Conservation (phyloP, 2,113 vertebrate species). For the Oryzias woworae region DNA sequence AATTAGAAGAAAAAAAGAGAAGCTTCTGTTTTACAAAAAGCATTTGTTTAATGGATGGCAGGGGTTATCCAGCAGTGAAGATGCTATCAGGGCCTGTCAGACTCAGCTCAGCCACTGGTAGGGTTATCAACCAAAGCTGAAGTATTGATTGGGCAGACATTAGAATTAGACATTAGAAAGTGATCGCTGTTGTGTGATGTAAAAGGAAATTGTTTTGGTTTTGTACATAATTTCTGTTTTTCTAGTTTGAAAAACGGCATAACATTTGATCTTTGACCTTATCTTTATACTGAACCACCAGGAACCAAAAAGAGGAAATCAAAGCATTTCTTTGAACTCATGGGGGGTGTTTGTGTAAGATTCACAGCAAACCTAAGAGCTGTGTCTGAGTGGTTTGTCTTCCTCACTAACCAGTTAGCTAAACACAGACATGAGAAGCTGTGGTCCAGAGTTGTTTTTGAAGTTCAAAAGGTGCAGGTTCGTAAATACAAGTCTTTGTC, state of each 20-base stretch:
- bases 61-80: not conserved
- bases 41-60: not conserved
- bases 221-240: too few relatives aligned
- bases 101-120: slow-evolving; percentile 7
- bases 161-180: too few relatives aligned
- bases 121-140: not conserved
- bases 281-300: not conserved
- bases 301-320: not conserved
- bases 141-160: not conserved
- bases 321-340: slow-evolving; percentile 11
- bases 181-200: not conserved
- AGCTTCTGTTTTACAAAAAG: not conserved
- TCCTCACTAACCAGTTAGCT: not conserved
- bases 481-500: slow-evolving; percentile 40
- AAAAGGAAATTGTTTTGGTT: not conserved
- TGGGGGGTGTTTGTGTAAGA: not conserved
- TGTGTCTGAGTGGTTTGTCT: not conserved
- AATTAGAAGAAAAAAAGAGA: not conserved
- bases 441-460: slow-evolving; percentile 1
- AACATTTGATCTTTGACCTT: not conserved
- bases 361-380: not conserved
- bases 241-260: too few relatives aligned
- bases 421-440: too few relatives aligned
- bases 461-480: slow-evolving; percentile 33
- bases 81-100: slow-evolving; percentile 1